Conservation (phyloP, 2,888 invertebrate genomes). For the Caenorhabditis sp. region DNA sequence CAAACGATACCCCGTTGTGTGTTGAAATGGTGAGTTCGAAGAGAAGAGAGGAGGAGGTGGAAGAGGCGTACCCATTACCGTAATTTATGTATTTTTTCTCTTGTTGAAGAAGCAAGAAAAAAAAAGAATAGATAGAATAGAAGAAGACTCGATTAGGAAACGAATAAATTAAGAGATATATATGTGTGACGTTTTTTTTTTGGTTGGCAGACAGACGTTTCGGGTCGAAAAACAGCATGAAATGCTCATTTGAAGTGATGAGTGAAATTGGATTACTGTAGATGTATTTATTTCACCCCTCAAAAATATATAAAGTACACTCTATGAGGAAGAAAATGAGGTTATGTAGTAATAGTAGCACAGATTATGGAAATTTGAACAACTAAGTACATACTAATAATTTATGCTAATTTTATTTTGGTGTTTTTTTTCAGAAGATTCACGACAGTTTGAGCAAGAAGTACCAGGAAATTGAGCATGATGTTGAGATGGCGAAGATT, state of each 20-base stretch:
- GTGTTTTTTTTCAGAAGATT: conserved; percentile 74
- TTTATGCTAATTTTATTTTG: neutral
- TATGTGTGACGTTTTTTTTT: conserved; percentile 2
- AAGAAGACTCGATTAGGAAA: conserved; percentile 5
- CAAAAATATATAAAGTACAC: too few species aligned
- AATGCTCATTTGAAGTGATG: neutral
- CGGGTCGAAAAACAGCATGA: too few species aligned
- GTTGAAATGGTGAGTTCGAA: conserved; percentile 23
- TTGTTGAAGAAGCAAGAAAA: neutral
- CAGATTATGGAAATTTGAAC: neutral
- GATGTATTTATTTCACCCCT: neutral
- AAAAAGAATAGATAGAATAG: neutral
- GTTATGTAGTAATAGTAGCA: neutral
- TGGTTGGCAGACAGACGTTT: neutral
- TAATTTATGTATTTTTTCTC: conserved; percentile 39
- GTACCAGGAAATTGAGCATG: conserved; percentile 77
- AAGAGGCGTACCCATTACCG: conserved; percentile 34
- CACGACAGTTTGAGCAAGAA: conserved; percentile 78
- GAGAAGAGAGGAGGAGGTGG: neutral
- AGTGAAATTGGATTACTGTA: neutral
- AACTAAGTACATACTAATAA: neutral
- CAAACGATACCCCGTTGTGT: conserved; percentile 17
- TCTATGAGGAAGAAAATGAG: neutral
- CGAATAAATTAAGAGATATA: conserved; percentile 8
- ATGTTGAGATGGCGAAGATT: conserved; percentile 86